These are phyloP conservation scores for Halcyon leucocephala DNA, from an alignment of 2,797 vertebrate species.

Conservation along the genomic window DNA sequence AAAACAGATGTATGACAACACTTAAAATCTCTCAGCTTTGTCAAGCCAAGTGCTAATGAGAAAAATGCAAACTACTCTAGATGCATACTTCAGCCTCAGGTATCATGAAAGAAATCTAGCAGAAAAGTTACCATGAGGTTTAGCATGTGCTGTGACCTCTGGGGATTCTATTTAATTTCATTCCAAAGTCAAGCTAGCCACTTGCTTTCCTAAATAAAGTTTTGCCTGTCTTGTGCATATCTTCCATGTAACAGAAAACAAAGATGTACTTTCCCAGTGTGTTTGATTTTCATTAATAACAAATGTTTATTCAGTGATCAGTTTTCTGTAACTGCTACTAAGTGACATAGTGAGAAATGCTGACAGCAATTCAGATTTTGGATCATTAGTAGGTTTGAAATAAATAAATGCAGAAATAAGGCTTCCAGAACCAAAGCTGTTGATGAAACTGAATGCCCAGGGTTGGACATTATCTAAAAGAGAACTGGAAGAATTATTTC, in stretches of 20 bases:
- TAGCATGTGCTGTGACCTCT: not conserved
- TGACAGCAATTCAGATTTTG: not conserved
- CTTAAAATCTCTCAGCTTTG: not conserved
- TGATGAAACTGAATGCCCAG: not conserved
- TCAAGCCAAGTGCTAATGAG: not conserved
- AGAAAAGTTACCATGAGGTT: not conserved
- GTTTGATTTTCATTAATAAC: not conserved
- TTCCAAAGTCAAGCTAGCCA: not conserved
- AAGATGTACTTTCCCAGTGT: rapidly evolving
- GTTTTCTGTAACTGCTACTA: not conserved
- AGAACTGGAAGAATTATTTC: not conserved
- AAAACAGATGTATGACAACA: not conserved
- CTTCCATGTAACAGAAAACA: not conserved
- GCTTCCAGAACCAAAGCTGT: not conserved
- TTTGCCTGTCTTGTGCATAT: rapidly evolving
- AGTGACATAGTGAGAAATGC: not conserved
- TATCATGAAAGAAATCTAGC: not conserved
- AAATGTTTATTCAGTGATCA: not conserved
- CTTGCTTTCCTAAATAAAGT: not conserved
- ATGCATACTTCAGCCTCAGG: rapidly evolving
- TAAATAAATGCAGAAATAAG: not conserved
- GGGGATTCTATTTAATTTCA: not conserved
- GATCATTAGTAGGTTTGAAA: not conserved
- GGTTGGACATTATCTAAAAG: not conserved
- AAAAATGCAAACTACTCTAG: not conserved